Percentiles rank a stretch among this genome's conserved stretches.
These are phyloP conservation scores for Mesorhabditis belari DNA, from an alignment of 2,888 invertebrate genomes.

Conservation along the genomic window DNA sequence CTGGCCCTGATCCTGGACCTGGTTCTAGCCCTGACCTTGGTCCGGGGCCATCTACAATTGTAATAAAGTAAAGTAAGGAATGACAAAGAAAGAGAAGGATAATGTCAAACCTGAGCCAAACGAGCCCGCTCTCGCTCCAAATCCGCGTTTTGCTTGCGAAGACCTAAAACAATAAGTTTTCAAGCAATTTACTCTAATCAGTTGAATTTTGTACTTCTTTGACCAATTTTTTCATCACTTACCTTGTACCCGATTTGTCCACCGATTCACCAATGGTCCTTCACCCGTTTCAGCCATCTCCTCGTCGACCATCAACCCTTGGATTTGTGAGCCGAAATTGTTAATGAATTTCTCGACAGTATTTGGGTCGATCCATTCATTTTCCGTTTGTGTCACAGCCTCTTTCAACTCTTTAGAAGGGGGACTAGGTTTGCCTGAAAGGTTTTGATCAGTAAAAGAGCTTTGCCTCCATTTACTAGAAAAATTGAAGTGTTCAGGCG, in stretches of 20 bases:
- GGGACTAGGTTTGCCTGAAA: not conserved
- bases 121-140: slow-evolving; percentile 43
- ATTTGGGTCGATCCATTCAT: slow-evolving; percentile 2
- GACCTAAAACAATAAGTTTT: slow-evolving; percentile 14
- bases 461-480: not conserved
- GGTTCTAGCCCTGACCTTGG: too few relatives aligned
- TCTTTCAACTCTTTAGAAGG: not conserved
- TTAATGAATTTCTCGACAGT: slow-evolving; percentile 8
- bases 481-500: too few relatives aligned
- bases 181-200: not conserved
- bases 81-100: not conserved
- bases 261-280: slow-evolving; percentile 12
- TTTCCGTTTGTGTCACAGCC: not conserved
- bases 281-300: not conserved
- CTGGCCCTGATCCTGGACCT: too few relatives aligned
- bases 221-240: too few relatives aligned
- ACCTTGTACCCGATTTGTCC: slow-evolving; percentile 19
- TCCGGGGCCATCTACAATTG: too few relatives aligned
- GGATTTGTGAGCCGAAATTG: slow-evolving; percentile 1
- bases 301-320: slow-evolving; percentile 2
- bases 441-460: not conserved
- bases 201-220: not conserved
- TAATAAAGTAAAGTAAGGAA: too few relatives aligned
- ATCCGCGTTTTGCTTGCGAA: slow-evolving; percentile 41
- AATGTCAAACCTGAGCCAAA: slow-evolving; percentile 34